phyloP scores from a whole-genome alignment of 2,888 invertebrate species.

The Acanthopleura granulata region DNA sequence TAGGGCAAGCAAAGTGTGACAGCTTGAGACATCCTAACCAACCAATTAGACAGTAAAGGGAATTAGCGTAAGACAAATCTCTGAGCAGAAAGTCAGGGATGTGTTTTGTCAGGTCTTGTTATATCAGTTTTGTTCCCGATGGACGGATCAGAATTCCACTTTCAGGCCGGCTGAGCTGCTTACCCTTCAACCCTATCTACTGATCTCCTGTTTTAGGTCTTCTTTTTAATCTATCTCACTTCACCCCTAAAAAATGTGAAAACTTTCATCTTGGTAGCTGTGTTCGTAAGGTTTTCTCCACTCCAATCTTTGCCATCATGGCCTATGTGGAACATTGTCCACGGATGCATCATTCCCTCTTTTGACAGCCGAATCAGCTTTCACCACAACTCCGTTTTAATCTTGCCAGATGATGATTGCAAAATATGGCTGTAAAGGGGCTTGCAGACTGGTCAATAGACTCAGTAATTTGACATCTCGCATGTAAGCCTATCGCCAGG shows the following conservation, averaged over 20 bases:
- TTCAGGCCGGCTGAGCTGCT: constrained; percentile 1
- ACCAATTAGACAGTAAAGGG: constrained; percentile 3
- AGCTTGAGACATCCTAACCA: background rate
- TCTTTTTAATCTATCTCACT: background rate
- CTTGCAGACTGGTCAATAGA: background rate
- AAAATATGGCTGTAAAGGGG: constrained; percentile 2
- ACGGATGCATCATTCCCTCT: background rate
- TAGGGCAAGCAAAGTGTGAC: background rate
- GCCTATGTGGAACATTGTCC: background rate
- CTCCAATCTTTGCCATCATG: too few relatives aligned
- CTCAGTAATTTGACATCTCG: background rate
- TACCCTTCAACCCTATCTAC: background rate
- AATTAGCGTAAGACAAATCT: constrained; percentile 11
- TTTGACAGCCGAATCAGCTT: background rate
- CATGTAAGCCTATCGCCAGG: background rate
- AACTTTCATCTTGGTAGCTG: too few relatives aligned
- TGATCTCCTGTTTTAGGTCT: constrained; percentile 7
- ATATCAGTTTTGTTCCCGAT: background rate
- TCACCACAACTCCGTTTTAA: background rate
- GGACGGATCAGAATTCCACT: constrained; percentile 2
- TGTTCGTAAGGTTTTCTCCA: too few relatives aligned
- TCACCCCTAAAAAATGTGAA: background rate
- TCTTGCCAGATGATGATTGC: constrained; percentile 7
- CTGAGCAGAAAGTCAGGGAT: background rate
- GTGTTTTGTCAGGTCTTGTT: constrained; percentile 17